Evolutionary conservation across 2,888 invertebrate species (phyloP).

Genomic region (Mythimna loreyi): DNA sequence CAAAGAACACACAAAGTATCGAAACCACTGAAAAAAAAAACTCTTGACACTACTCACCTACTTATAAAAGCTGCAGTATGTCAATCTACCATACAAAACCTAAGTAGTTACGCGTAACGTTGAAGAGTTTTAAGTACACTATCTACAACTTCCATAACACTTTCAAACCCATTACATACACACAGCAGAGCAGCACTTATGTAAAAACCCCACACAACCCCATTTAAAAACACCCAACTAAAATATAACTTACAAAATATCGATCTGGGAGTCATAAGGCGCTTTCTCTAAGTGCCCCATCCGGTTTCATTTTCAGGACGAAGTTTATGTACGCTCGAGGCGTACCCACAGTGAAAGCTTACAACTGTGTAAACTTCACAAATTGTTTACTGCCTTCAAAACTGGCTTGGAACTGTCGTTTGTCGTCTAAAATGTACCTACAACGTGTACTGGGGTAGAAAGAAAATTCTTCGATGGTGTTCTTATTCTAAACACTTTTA

Average conservation of each 20-base stretch:
- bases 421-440: slow-evolving; percentile 62
- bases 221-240: slow-evolving; percentile 44
- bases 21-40: background rate
- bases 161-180: slow-evolving; percentile 26
- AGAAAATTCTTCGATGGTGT: slow-evolving; percentile 53
- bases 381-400: slow-evolving; percentile 69
- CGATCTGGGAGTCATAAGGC: slow-evolving; percentile 67
- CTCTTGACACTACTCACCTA: background rate
- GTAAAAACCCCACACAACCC: slow-evolving; percentile 24
- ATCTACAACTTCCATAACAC: slow-evolving; percentile 32
- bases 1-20: no score
- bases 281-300: slow-evolving; percentile 63
- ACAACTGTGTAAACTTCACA: slow-evolving; percentile 68
- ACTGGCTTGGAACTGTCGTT: slow-evolving; percentile 67
- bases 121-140: slow-evolving; percentile 17
- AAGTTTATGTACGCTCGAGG: slow-evolving; percentile 62
- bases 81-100: background rate
- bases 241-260: slow-evolving; percentile 59
- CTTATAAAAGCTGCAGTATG: background rate
- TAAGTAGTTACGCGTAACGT: slow-evolving; percentile 9
- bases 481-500: slow-evolving; percentile 47
- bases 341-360: slow-evolving; percentile 62
- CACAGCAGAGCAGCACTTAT: slow-evolving; percentile 35
- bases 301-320: slow-evolving; percentile 67
- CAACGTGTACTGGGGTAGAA: slow-evolving; percentile 47